A percentile compares a stretch with the other conserved stretches of the same genome.
These are phyloP conservation scores for Ypsolopha scabrella DNA, from an alignment of 2,888 invertebrate species.

Conservation along the genomic window DNA sequence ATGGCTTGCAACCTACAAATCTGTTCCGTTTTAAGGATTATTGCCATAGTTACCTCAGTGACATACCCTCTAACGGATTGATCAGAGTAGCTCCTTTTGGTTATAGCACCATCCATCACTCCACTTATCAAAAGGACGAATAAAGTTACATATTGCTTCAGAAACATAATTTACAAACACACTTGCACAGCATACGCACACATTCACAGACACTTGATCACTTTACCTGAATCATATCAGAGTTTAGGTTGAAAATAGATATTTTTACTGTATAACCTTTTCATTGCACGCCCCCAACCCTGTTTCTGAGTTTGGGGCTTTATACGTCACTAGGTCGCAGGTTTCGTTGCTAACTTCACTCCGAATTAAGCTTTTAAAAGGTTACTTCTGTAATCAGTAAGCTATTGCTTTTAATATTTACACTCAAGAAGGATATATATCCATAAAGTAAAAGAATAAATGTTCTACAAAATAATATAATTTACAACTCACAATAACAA, in stretches of 20 bases:
- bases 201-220: background rate
- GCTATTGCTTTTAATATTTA: too few relatives aligned
- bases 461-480: too few relatives aligned
- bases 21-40: background rate
- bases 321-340: background rate
- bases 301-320: constrained; percentile 19
- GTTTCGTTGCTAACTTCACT: background rate
- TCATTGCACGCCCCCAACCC: constrained; percentile 38
- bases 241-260: constrained; percentile 35
- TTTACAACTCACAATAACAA: too few relatives aligned
- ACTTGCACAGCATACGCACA: background rate
- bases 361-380: constrained; percentile 7
- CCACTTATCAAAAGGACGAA: constrained; percentile 43
- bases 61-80: constrained; percentile 85
- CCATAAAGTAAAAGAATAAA: too few relatives aligned
- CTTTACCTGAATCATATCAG: constrained; percentile 54
- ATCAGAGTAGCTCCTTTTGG: constrained; percentile 82
- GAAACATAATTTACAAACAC: constrained; percentile 19
- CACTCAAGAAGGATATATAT: too few relatives aligned
- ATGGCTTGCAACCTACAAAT: background rate
- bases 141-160: constrained; percentile 48
- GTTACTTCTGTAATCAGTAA: too few relatives aligned
- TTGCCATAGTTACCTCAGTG: constrained; percentile 75
- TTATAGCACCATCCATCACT: constrained; percentile 45
- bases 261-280: constrained; percentile 28